These are phyloP conservation scores for Cosmia pyralina DNA, from an alignment of 2,888 invertebrate genomes.

Conservation along the genomic window DNA sequence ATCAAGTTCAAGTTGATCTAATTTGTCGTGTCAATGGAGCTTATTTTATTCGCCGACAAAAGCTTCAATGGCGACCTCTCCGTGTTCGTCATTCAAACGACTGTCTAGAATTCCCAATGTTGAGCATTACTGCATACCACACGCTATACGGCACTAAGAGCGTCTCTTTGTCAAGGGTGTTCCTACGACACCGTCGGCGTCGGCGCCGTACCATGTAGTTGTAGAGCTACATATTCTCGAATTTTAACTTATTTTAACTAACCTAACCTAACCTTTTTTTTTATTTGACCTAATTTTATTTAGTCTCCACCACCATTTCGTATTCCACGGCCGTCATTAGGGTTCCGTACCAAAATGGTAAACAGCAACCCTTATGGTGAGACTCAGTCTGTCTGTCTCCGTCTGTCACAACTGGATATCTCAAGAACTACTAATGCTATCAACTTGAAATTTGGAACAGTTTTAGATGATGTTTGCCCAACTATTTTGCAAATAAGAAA, in stretches of 20 bases:
- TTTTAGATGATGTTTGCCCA: too few relatives aligned
- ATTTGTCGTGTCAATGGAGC: constrained; percentile 44
- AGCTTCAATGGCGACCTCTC: constrained; percentile 3
- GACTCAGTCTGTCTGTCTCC: too few relatives aligned
- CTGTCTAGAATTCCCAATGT: not conserved
- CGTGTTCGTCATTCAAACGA: constrained; percentile 7
- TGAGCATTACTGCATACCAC: not conserved
- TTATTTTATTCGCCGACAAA: constrained; percentile 27
- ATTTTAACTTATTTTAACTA: not conserved
- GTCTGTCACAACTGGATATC: too few relatives aligned
- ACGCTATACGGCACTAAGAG: not conserved
- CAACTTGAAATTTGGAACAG: too few relatives aligned
- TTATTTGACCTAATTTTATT: too few relatives aligned
- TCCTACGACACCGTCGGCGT: not conserved
- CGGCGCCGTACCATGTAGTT: not conserved
- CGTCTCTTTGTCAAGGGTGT: not conserved
- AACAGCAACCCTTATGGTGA: too few relatives aligned
- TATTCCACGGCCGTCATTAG: too few relatives aligned
- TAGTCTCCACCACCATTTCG: too few relatives aligned
- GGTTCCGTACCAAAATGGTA: too few relatives aligned
- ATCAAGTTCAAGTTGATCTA: constrained; percentile 47
- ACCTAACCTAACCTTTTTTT: too few relatives aligned
- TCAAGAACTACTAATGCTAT: too few relatives aligned
- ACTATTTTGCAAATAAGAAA: too few relatives aligned
- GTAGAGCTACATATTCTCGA: not conserved